Conservation (phyloP, 2,797 vertebrate genomes). For the Podarcis siculus region DNA sequence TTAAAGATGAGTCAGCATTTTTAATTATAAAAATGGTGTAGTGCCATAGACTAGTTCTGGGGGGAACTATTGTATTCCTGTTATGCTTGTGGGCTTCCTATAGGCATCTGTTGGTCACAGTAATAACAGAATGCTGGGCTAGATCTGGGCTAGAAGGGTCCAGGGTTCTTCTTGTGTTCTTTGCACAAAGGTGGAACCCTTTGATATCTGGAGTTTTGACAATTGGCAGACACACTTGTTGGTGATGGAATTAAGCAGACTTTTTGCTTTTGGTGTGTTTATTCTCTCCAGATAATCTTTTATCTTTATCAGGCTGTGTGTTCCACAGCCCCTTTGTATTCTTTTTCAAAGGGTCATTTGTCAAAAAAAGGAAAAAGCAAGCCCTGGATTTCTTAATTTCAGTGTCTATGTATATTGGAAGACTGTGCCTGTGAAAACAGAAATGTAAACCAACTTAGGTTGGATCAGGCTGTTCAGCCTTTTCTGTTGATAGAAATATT, state of each 20-base stretch:
- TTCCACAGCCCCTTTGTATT: constrained; percentile 40
- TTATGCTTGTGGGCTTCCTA: too few relatives aligned
- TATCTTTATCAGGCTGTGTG: constrained; percentile 33
- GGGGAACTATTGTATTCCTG: background rate
- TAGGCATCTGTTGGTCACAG: too few relatives aligned
- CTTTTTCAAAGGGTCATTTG: constrained; percentile 38
- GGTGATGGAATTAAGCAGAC: constrained; percentile 48
- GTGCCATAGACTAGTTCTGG: constrained; percentile 15
- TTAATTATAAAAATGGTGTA: constrained; percentile 17
- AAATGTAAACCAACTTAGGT: background rate
- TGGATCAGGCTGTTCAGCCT: background rate
- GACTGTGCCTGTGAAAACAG: background rate
- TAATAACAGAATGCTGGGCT: too few relatives aligned
- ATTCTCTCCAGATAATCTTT: background rate
- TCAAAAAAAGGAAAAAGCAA: background rate
- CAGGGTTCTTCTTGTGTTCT: too few relatives aligned
- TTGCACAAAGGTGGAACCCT: constrained; percentile 37
- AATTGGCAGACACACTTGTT: constrained; percentile 47
- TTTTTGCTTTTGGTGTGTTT: constrained; percentile 66
- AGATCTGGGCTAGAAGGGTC: too few relatives aligned
- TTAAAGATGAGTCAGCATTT: background rate
- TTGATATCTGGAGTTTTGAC: constrained; percentile 44
- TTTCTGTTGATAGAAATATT: background rate
- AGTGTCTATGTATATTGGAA: background rate
- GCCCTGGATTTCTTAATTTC: background rate